Conservation (phyloP, 2,797 vertebrate species). For the Esox lucius region DNA sequence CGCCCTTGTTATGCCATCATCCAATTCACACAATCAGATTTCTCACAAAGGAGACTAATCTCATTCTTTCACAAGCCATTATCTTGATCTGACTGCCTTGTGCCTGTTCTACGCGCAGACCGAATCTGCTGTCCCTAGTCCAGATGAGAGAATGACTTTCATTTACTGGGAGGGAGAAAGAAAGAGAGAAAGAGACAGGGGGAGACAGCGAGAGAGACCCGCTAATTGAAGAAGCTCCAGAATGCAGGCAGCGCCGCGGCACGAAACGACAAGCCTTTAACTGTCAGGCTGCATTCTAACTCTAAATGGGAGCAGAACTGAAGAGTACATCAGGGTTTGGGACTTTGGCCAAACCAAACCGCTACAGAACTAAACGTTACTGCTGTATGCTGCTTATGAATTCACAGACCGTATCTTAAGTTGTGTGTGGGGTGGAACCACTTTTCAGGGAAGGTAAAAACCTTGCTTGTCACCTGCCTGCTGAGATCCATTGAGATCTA, state of each 20-base stretch:
- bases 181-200: background rate
- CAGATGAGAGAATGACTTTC: conserved; percentile 69
- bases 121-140: conserved; percentile 22
- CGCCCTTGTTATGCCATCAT: conserved; percentile 66
- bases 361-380: conserved; percentile 19
- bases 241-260: conserved; percentile 25
- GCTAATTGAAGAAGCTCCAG: conserved; percentile 51
- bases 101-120: conserved; percentile 50
- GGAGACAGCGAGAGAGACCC: conserved; percentile 13
- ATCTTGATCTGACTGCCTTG: conserved; percentile 69
- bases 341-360: conserved; percentile 70
- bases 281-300: conserved; percentile 66
- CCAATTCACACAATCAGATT: conserved; percentile 70
- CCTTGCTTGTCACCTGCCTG: too few relatives aligned
- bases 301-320: conserved; percentile 70
- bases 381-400: conserved; percentile 61
- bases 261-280: conserved; percentile 57
- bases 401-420: conserved; percentile 46
- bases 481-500: background rate
- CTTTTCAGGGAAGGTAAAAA: conserved; percentile 53
- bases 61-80: conserved; percentile 77
- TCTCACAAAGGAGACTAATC: conserved; percentile 73
- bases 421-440: conserved; percentile 41
- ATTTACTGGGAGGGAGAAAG: conserved; percentile 35
- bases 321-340: conserved; percentile 55